These are phyloP conservation scores for Panurus biarmicus DNA, from an alignment of 2,113 vertebrate species.

Conservation along the genomic window DNA sequence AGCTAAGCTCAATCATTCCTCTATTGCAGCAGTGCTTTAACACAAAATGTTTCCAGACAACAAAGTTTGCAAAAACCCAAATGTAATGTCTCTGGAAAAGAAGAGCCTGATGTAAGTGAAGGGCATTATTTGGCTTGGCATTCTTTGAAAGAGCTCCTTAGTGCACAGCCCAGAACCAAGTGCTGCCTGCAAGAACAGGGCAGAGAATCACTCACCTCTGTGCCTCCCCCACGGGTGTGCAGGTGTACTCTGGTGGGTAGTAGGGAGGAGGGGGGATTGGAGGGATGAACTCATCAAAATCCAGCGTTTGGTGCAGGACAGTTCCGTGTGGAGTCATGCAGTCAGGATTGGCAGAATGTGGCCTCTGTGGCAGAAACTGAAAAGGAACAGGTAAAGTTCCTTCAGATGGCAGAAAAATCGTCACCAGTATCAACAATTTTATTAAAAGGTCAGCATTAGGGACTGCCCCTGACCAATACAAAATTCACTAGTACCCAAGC, in stretches of 20 bases:
- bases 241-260: conserved; percentile 95
- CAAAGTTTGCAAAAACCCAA: neutral
- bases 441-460: neutral
- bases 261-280: conserved; percentile 95
- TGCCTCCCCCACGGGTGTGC: conserved; percentile 82
- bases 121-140: neutral
- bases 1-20: neutral
- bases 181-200: neutral
- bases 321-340: conserved; percentile 90
- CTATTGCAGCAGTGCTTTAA: neutral
- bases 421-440: neutral
- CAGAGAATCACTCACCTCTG: conserved; percentile 79
- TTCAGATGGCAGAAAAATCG: neutral
- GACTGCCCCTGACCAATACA: neutral
- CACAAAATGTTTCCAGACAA: neutral
- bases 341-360: conserved; percentile 77
- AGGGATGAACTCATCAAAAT: conserved; percentile 95
- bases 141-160: neutral
- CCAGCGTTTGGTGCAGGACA: conserved; percentile 89
- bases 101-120: neutral
- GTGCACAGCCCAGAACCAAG: neutral
- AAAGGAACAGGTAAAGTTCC: conserved; percentile 27
- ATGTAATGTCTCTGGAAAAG: neutral
- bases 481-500: neutral
- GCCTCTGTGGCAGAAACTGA: conserved; percentile 93